Base-by-base conservation (phyloP, 2,797 vertebrate species). In the Danio jaintianensis region DNA sequence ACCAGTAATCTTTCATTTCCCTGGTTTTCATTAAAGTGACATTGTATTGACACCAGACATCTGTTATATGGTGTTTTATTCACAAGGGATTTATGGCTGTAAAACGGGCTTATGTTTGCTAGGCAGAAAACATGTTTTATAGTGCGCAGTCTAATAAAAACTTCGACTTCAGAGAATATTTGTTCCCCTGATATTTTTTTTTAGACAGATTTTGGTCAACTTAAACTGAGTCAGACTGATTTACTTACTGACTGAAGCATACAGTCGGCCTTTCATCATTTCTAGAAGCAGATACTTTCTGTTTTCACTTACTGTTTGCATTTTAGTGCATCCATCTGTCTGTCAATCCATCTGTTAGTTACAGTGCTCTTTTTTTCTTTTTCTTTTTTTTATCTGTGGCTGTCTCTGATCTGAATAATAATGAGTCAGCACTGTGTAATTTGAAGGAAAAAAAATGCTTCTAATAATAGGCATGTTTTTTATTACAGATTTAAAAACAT, bases 241-340 rank as follows among this genome's bases (percentile, higher is more conserved):
- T 68, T 3, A 59, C 52, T 16, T 58, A 20, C 47, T 70, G 47
- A n/a, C 40, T 76, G 16, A 68, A 38, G 20, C 8, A 4, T 16
- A 20, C 64, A 69, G 10, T 48, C 16, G 0, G 22, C 29, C 42
- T 59, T 78, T 61, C 22, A 59, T 67, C 75, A 58, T 20, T 45
- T 58, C 52, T 68, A 6, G 6, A 61, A 61, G 55, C 10, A 18
- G 56, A 72, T 45, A 22, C 38, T 16, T 59, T 55, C 43, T 50
- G 29, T 55, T 62, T 58, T 16, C 40, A 11, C 18, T 15, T 15
- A 12, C 68, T 70, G 45, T 70, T 62, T 48, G 45, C 4, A 36
- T 75, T 62, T 75, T 10, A 48, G 42, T 48, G n/a, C 18, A 38
- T 78, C 64, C n/a, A 61, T 71, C 52, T 43, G 42, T 50, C 52